Evolutionary conservation across 2,797 vertebrate species (phyloP).

Genomic region (Siniperca obscura): DNA sequence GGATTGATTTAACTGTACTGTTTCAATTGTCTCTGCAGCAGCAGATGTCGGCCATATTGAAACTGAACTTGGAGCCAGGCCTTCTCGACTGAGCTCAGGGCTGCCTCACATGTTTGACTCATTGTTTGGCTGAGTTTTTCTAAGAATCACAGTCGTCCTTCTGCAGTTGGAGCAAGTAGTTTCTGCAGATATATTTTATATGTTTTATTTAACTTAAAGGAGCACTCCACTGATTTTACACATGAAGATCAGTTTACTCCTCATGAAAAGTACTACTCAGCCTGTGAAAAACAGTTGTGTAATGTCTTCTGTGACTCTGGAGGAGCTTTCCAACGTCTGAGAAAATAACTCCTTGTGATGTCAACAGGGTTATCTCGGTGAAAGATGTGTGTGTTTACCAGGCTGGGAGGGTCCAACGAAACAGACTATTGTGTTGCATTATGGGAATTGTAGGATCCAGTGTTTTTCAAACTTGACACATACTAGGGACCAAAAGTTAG

Average conservation of each 20-base stretch:
- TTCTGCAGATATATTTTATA: slow-evolving; percentile 13
- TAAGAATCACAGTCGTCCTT: background rate
- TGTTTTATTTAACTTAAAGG: slow-evolving; percentile 6
- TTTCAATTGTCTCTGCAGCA: slow-evolving; percentile 65
- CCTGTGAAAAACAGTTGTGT: background rate
- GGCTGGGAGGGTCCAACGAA: background rate
- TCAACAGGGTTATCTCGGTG: background rate
- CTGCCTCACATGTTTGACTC: slow-evolving; percentile 49
- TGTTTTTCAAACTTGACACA: background rate
- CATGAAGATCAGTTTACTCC: background rate
- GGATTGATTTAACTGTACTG: slow-evolving; percentile 75
- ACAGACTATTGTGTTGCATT: background rate
- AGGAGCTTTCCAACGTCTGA: background rate
- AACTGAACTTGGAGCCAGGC: slow-evolving; percentile 51
- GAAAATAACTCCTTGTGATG: background rate
- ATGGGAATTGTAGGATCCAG: background rate
- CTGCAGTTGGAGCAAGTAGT: background rate
- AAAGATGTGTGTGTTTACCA: background rate
- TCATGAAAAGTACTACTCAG: background rate
- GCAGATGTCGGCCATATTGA: slow-evolving; percentile 80
- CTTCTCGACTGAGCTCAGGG: slow-evolving; percentile 17
- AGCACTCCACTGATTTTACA: background rate
- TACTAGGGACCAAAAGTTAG: background rate
- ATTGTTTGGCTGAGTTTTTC: slow-evolving; percentile 37
- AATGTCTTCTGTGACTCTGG: background rate